Evolutionary conservation across 2,888 invertebrate species (phyloP).

Genomic region (Peribatodes rhomboidaria): DNA sequence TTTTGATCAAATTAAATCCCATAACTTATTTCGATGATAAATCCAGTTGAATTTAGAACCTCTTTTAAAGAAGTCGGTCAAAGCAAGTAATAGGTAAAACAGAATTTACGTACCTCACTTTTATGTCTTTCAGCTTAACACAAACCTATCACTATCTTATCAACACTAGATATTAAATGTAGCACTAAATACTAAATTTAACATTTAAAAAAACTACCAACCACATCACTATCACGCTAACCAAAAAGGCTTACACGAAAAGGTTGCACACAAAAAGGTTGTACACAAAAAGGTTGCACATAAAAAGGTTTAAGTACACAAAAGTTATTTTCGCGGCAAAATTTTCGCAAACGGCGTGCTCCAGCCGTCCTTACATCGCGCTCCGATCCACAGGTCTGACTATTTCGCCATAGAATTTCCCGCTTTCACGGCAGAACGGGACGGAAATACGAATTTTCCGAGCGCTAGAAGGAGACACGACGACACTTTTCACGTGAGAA

Average conservation of each 20-base stretch:
- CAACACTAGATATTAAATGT: constrained; percentile 41
- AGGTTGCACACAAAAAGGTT: constrained; percentile 40
- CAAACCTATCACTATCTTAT: constrained; percentile 48
- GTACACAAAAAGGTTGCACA: constrained; percentile 39
- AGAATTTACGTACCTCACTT: constrained; percentile 71
- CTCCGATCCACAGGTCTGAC: constrained; percentile 81
- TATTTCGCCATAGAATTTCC: constrained; percentile 72
- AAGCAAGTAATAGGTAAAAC: no score
- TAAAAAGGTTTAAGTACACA: constrained; percentile 38
- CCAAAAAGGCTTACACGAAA: constrained; percentile 7
- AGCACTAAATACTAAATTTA: constrained; percentile 40
- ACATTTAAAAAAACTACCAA: constrained; percentile 27
- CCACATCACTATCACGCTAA: constrained; percentile 50
- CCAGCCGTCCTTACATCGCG: constrained; percentile 68
- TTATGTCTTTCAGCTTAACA: constrained; percentile 69
- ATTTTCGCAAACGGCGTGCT: constrained; percentile 44
- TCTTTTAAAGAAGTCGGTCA: no score
- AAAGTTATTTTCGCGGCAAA: constrained; percentile 48
- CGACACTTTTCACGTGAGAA: constrained; percentile 55
- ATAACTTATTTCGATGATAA: no score
- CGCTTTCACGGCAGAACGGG: constrained; percentile 63
- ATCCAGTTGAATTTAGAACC: no score
- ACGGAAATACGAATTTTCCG: constrained; percentile 43
- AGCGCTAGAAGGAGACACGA: constrained; percentile 56
- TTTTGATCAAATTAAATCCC: no score